Percentiles rank a stretch among this genome's conserved stretches.
Conservation (phyloP, 37 sponge, comb jelly and placozoan genomes). For the Agelas oroides region DNA sequence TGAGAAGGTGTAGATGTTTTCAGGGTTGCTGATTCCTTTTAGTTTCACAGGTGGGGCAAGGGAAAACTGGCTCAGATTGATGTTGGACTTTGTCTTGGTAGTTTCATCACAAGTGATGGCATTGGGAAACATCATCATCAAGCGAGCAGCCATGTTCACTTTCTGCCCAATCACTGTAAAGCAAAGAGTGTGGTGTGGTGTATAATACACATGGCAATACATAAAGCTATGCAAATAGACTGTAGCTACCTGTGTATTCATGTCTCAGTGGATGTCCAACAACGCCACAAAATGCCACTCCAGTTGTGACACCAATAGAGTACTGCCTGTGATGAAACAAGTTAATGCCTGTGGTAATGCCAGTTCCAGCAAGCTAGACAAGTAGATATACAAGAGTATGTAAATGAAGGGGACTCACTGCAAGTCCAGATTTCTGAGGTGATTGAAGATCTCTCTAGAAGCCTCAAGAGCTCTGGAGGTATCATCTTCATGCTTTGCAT, state of each 20-base stretch:
- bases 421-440: constrained; percentile 35
- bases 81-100: constrained; percentile 70
- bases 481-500: constrained; percentile 88
- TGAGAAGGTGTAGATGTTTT: constrained; percentile 64
- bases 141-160: constrained; percentile 95
- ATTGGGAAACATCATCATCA: constrained; percentile 92
- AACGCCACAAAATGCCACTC: constrained; percentile 94
- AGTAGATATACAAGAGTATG: no score
- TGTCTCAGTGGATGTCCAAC: constrained; percentile 94
- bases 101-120: constrained; percentile 86
- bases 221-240: constrained; percentile 2
- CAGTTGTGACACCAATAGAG: constrained; percentile 94
- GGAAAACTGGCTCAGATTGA: constrained; percentile 66
- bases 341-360: no score
- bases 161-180: constrained; percentile 88
- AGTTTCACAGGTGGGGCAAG: constrained; percentile 69
- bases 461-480: constrained; percentile 80
- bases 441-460: constrained; percentile 66
- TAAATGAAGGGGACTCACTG: neutral
- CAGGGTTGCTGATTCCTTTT: constrained; percentile 84
- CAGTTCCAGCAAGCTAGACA: no score
- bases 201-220: no score
- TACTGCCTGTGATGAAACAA: no score
- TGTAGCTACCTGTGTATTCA: constrained; percentile 87
- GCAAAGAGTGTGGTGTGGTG: neutral